Conservation (phyloP, 2,888 invertebrate genomes). For the Agrochola lota region DNA sequence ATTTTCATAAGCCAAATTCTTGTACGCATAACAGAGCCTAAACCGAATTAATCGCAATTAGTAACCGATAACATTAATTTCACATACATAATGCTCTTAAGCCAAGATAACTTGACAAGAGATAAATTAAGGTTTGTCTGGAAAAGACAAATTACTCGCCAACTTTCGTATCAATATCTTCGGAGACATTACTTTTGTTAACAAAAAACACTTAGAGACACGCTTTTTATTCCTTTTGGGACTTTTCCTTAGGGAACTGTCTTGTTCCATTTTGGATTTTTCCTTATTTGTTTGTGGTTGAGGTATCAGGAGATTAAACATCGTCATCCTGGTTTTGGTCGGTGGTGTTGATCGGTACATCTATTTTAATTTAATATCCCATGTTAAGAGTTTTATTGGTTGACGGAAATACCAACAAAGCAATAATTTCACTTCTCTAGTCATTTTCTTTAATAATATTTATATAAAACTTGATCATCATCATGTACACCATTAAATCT, state of each 20-base stretch:
- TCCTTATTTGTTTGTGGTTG: slow-evolving; percentile 31
- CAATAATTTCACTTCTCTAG: background rate
- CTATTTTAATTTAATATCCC: too few species aligned
- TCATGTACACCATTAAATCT: background rate
- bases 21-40: background rate
- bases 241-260: slow-evolving; percentile 20
- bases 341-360: background rate
- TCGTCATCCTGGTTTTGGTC: background rate
- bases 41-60: slow-evolving; percentile 18
- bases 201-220: slow-evolving; percentile 50
- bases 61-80: slow-evolving; percentile 32
- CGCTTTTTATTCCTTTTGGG: slow-evolving; percentile 29
- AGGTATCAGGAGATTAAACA: background rate
- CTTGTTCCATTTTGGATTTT: slow-evolving; percentile 15
- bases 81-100: slow-evolving; percentile 16
- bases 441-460: background rate
- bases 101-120: slow-evolving; percentile 26
- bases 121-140: slow-evolving; percentile 49
- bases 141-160: slow-evolving; percentile 47
- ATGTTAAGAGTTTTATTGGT: background rate
- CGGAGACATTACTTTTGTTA: slow-evolving; percentile 59
- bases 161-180: slow-evolving; percentile 53
- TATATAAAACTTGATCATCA: background rate
- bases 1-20: background rate
- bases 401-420: background rate